phyloP scores from a whole-genome alignment of 2,113 vertebrate genomes.

The Rynchops niger region DNA sequence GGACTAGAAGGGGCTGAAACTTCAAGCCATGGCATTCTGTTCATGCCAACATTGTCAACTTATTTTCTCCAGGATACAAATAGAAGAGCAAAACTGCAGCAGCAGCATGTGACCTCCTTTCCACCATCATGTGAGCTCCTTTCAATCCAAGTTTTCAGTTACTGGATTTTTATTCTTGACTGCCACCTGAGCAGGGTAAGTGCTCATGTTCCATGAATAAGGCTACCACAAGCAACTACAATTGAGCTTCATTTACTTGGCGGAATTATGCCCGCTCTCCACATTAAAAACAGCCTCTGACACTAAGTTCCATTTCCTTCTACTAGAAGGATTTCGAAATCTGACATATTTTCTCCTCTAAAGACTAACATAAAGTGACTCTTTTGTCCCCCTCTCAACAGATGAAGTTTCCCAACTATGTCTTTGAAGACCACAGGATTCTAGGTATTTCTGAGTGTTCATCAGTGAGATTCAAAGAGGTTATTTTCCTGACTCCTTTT shows the following conservation, averaged over 20 bases:
- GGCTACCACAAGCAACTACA: neutral
- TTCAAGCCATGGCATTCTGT: neutral
- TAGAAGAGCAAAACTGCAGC: neutral
- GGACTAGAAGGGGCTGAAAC: neutral
- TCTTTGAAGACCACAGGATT: neutral
- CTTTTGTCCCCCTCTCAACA: neutral
- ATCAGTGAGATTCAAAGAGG: neutral
- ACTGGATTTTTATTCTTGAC: neutral
- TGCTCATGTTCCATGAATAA: neutral
- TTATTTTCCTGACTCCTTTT: neutral
- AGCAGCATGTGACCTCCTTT: fast-evolving
- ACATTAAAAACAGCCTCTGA: neutral
- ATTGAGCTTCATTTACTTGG: neutral
- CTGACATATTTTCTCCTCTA: neutral
- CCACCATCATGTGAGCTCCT: neutral
- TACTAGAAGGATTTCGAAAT: neutral
- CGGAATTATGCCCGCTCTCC: neutral
- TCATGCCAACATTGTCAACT: neutral
- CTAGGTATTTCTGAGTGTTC: neutral
- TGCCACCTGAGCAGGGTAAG: neutral
- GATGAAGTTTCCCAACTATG: neutral
- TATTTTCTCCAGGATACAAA: neutral
- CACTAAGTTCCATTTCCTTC: neutral
- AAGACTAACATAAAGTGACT: neutral
- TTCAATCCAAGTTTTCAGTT: neutral